Evolutionary conservation across 2,113 vertebrate species (phyloP).

Genomic region (Lipophrys pholis): DNA sequence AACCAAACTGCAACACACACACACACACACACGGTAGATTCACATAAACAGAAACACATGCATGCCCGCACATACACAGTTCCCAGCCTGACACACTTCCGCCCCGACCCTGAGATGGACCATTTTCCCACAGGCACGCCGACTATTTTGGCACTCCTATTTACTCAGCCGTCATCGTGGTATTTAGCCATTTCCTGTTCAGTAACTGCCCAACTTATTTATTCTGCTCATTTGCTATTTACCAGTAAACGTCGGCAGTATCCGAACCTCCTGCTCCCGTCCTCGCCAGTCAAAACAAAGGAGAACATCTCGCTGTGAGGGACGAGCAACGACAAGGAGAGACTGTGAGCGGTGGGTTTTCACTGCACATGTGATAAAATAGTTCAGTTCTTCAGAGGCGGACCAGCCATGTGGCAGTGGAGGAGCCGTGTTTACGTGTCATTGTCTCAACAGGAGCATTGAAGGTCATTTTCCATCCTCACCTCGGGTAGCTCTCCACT

Average conservation of each 20-base stretch:
- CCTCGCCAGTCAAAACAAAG: constrained; percentile 92
- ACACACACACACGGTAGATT: neutral
- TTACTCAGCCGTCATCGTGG: constrained; percentile 76
- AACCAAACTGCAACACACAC: constrained; percentile 1
- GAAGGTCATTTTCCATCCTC: neutral
- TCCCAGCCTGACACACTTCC: constrained; percentile 75
- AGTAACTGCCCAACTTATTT: constrained; percentile 51
- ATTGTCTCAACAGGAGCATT: neutral
- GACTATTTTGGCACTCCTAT: constrained; percentile 75
- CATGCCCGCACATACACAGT: constrained; percentile 46
- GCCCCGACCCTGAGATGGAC: constrained; percentile 58
- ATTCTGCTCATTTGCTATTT: constrained; percentile 70
- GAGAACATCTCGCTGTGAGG: constrained; percentile 91
- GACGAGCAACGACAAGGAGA: constrained; percentile 29
- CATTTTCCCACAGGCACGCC: constrained; percentile 74
- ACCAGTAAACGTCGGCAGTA: constrained; percentile 94
- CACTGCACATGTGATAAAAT: constrained; percentile 2
- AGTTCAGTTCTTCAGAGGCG: neutral
- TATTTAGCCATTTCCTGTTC: constrained; percentile 76
- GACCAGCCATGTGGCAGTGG: too few species aligned
- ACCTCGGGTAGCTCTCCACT: constrained; percentile 89
- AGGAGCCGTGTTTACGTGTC: too few species aligned
- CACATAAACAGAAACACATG: constrained; percentile 25
- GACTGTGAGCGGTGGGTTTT: constrained; percentile 9
- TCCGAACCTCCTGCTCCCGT: constrained; percentile 91